Conservation (phyloP, 1,140 invertebrate genomes). For the Polypedilum vanderplanki region DNA sequence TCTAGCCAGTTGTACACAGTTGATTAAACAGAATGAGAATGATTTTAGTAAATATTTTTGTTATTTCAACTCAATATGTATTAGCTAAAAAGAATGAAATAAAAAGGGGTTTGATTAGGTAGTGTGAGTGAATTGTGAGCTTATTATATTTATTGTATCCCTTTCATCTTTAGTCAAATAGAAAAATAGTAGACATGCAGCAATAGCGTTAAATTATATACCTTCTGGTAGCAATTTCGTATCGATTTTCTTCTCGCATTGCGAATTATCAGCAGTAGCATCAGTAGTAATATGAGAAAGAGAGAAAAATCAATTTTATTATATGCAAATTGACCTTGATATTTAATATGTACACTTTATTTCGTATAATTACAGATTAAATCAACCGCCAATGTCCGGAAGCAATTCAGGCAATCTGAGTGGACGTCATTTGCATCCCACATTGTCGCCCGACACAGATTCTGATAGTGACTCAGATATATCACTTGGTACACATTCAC, state of each 20-base stretch:
- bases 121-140: neutral
- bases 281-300: too few species aligned
- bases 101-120: constrained; percentile 17
- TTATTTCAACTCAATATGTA: neutral
- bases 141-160: constrained; percentile 15
- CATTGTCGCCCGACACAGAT: constrained; percentile 41
- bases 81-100: neutral
- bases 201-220: constrained; percentile 19
- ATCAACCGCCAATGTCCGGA: constrained; percentile 39
- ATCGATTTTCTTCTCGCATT: neutral
- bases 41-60: constrained; percentile 23
- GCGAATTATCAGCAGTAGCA: neutral
- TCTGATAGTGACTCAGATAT: constrained; percentile 50
- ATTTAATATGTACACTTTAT: neutral
- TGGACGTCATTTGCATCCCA: constrained; percentile 38
- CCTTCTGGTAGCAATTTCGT: constrained; percentile 3
- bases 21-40: constrained; percentile 27
- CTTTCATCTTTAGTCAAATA: constrained; percentile 19
- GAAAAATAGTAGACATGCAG: neutral
- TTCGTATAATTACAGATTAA: constrained; percentile 37
- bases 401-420: constrained; percentile 35
- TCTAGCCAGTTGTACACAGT: neutral
- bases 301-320: neutral
- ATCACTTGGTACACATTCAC: constrained; percentile 49
- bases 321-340: constrained; percentile 23